Evolutionary conservation across 2,113 vertebrate species (phyloP), one percentile per base, ranked within the genome.

Genomic region (Ancistrus triradiatus): DNA sequence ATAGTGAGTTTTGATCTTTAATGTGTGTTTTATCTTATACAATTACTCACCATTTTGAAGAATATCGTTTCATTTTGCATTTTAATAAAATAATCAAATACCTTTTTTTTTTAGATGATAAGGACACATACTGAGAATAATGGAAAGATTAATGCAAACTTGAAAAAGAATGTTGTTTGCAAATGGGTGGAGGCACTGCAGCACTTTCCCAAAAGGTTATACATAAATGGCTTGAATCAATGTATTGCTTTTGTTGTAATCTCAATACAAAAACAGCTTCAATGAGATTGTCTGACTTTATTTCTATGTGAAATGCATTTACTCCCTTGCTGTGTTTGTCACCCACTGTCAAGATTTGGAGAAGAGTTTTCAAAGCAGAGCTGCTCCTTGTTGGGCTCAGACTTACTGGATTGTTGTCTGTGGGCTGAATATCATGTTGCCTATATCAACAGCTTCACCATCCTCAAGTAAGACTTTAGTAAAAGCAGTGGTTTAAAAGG

Each of bases 391-490:
- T 1, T 48, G 1, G 59, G 70, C 10, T 49, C 72, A 44, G 66
- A 74, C 14, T 59, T 74, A 35, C 44, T 74, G 50, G 72, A 74
- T 24, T 38, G 19, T 25, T 62, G 51, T 7, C 75, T 81, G 0
- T 82, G 81, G 81, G 68, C 57, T 0, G 6, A 79, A 25, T 87
- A 88, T 70, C 73, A 67, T 0, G 74, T 86, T 2, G 65, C 82
- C 1, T 88, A 88, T 69, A 84, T 88, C 68, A 90, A 90, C 81
- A 76, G 77, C 62, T 86, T 88, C 74, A 27, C 46, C 2, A 37
- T 44, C 19, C 76, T 90, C 66, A 83, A 77, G 88, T 90, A 82
- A 82, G 86, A 68, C 7, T 44, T 18, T 22, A 28, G 3, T 65
- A 47, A 47, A 47, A 8, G 5, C 18, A 17, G 35, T n/a, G n/a